Evolutionary conservation across 2,113 vertebrate genomes (phyloP).

Genomic region (Aspidoscelis tigris): DNA sequence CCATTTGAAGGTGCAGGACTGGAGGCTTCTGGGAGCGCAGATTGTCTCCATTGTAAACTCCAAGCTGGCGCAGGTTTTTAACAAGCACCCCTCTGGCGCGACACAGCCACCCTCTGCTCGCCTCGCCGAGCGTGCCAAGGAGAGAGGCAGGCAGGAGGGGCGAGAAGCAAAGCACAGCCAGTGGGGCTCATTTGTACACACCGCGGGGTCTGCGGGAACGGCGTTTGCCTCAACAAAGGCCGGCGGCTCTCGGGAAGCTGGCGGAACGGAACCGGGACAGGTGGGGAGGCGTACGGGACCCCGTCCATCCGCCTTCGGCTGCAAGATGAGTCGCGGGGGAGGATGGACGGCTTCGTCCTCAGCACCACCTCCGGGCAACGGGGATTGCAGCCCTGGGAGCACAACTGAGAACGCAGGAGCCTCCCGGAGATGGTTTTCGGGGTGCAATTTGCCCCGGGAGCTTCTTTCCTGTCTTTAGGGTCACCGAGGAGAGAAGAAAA

Average conservation of each 20-base stretch:
- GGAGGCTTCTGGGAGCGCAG: background rate
- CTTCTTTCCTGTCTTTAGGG: too few species aligned
- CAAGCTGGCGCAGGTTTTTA: background rate
- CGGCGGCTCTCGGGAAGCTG: background rate
- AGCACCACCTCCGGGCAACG: too few species aligned
- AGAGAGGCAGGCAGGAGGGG: background rate
- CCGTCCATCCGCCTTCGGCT: too few species aligned
- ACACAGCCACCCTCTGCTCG: background rate
- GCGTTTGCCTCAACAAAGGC: background rate
- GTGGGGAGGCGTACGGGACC: background rate
- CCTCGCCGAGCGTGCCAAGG: background rate
- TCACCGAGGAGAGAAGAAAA: too few species aligned
- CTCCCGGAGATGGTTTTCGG: too few species aligned
- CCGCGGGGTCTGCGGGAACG: background rate
- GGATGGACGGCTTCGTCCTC: too few species aligned
- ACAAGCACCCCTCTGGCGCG: background rate
- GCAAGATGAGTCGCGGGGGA: too few species aligned
- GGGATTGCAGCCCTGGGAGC: too few species aligned
- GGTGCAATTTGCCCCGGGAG: too few species aligned
- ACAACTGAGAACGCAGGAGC: too few species aligned
- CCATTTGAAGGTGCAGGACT: background rate
- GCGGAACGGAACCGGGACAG: background rate
- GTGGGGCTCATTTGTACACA: background rate
- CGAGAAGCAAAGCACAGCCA: background rate
- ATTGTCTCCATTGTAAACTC: fast-evolving